Conservation (phyloP, 2,113 vertebrate genomes). For the Bettongia penicillata region DNA sequence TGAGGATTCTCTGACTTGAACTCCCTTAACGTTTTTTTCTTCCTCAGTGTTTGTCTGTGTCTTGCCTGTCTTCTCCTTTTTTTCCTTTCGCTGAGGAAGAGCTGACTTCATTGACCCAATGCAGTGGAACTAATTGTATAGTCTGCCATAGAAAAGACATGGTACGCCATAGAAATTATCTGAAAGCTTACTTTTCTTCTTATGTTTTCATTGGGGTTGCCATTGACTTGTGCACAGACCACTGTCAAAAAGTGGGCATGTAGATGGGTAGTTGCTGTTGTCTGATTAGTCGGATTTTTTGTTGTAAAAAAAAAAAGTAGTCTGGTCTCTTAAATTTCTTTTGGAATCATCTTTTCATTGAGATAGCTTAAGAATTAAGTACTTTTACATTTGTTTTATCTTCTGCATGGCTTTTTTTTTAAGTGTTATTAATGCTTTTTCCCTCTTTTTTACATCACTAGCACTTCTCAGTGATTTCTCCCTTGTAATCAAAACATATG, state of each 20-base stretch:
- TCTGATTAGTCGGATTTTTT: background rate
- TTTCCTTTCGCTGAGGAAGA: background rate
- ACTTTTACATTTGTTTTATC: background rate
- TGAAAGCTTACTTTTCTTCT: background rate
- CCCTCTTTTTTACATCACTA: background rate
- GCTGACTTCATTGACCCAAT: background rate
- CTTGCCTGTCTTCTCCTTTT: background rate
- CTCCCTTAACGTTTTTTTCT: background rate
- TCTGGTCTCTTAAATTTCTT: background rate
- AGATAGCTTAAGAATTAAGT: background rate
- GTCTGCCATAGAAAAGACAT: background rate
- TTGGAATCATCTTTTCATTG: background rate
- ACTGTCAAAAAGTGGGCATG: background rate
- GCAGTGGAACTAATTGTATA: background rate
- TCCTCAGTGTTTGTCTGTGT: background rate
- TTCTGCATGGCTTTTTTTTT: background rate
- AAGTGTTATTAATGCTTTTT: background rate
- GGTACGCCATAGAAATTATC: background rate
- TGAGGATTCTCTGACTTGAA: background rate
- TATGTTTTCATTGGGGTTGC: background rate
- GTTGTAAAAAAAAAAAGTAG: background rate
- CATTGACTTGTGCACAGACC: background rate
- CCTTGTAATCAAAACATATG: background rate
- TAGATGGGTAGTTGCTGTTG: background rate
- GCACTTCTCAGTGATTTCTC: background rate